phyloP scores from a whole-genome alignment of 2,797 vertebrate species.

The Poliocrania exsul region DNA sequence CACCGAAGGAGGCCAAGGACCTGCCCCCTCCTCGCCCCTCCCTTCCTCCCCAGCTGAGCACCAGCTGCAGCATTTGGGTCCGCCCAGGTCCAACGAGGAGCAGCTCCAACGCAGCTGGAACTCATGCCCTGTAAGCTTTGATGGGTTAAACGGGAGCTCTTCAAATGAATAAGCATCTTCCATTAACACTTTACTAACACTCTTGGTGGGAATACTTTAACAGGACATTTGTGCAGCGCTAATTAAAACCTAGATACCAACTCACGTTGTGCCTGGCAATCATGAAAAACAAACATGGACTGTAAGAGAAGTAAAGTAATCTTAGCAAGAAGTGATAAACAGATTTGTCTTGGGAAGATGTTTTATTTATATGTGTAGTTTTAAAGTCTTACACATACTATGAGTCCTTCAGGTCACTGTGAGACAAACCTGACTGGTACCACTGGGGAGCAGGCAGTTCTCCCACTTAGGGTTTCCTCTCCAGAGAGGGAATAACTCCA shows the following conservation, averaged over 20 bases:
- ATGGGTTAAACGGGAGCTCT: background rate
- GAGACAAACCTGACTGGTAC: background rate
- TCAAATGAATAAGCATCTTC: background rate
- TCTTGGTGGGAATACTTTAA: background rate
- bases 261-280: background rate
- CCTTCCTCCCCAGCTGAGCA: background rate
- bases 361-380: accelerated
- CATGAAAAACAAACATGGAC: accelerated
- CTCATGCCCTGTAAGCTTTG: background rate
- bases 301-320: background rate
- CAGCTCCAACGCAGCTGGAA: background rate
- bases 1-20: constrained; percentile 39
- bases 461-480: background rate
- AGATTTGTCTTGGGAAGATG: background rate
- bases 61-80: background rate
- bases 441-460: background rate
- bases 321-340: background rate
- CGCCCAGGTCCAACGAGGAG: background rate
- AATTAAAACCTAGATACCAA: background rate
- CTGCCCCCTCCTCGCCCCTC: constrained; percentile 2
- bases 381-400: background rate
- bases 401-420: background rate
- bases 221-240: background rate
- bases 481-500: background rate
- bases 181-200: background rate